Percentiles rank a stretch among this genome's conserved stretches.
Conservation (phyloP, 2,888 invertebrate species). For the Salticus scenicus region DNA sequence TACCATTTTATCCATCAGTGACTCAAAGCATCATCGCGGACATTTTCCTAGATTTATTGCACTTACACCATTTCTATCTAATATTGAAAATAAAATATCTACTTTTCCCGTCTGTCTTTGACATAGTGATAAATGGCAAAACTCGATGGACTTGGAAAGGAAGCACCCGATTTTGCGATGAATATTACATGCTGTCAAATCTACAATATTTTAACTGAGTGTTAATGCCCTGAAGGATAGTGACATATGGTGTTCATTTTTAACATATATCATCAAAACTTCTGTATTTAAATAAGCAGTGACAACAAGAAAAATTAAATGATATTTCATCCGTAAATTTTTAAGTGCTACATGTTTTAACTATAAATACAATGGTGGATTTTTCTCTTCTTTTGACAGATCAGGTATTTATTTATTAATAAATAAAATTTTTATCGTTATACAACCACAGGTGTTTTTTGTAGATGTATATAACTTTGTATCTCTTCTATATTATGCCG, state of each 20-base stretch:
- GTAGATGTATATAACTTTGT: too few relatives aligned
- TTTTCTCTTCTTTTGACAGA: too few relatives aligned
- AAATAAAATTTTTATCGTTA: too few relatives aligned
- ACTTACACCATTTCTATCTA: not conserved
- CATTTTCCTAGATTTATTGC: not conserved
- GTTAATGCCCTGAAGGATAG: not conserved
- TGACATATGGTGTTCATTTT: not conserved
- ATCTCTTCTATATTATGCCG: too few relatives aligned
- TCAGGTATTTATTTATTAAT: too few relatives aligned
- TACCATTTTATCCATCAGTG: too few relatives aligned
- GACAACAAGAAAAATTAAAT: too few relatives aligned
- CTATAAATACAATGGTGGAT: too few relatives aligned
- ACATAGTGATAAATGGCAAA: not conserved
- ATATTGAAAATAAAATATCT: not conserved
- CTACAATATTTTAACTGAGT: not conserved
- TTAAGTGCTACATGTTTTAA: too few relatives aligned
- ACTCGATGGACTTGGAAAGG: not conserved
- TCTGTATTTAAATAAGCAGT: too few relatives aligned
- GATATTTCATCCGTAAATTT: too few relatives aligned
- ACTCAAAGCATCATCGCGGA: not conserved
- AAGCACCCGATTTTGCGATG: not conserved
- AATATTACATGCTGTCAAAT: slow-evolving; percentile 1
- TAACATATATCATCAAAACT: not conserved
- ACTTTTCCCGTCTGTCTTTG: not conserved
- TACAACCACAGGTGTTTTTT: too few relatives aligned